Conservation (phyloP, 2,113 vertebrate genomes). For the Poeciliopsis retropinna region DNA sequence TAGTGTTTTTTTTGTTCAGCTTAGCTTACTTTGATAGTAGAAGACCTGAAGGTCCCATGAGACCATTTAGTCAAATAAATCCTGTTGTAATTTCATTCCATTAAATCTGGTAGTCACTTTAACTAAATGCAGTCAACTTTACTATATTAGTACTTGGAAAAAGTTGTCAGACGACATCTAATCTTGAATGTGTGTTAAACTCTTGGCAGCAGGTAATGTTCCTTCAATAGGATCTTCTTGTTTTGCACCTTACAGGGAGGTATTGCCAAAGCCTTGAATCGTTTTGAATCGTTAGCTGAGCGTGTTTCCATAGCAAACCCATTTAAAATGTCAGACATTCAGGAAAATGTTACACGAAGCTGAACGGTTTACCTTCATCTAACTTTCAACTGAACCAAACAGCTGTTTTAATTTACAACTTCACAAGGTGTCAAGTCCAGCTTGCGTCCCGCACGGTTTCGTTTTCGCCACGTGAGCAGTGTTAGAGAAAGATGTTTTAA, state of each 20-base stretch:
- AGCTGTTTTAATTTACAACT: background rate
- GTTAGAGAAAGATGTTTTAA: background rate
- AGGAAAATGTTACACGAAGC: background rate
- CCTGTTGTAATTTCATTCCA: background rate
- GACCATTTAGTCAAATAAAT: background rate
- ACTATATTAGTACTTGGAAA: background rate
- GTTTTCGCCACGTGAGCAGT: constrained; percentile 1
- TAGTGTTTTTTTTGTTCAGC: background rate
- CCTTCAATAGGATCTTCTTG: background rate
- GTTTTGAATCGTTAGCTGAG: background rate
- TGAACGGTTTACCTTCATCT: background rate
- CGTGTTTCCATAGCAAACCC: too few species aligned
- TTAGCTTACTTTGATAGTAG: background rate
- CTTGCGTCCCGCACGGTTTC: background rate
- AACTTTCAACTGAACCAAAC: background rate
- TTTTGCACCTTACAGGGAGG: background rate
- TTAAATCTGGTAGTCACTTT: background rate
- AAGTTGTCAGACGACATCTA: background rate
- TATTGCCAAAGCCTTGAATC: background rate
- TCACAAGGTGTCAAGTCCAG: background rate
- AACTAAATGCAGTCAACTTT: background rate
- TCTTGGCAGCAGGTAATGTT: too few species aligned
- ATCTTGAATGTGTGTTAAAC: background rate
- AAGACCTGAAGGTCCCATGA: too few species aligned
- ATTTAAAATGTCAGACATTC: background rate